Evolutionary conservation across 2,888 invertebrate genomes (phyloP).

Genomic region (Dyspetes luteomarginatus): DNA sequence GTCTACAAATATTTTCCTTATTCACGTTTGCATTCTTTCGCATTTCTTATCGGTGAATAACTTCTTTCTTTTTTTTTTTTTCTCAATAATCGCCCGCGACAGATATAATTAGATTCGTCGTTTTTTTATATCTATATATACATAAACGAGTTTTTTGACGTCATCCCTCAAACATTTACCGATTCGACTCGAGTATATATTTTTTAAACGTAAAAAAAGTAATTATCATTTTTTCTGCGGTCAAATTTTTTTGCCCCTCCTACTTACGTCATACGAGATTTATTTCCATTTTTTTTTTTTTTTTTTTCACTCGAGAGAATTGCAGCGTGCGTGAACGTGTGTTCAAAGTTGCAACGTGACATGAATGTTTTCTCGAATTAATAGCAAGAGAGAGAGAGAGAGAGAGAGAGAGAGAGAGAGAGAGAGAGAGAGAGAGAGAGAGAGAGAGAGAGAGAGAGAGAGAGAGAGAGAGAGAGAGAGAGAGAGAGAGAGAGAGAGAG

Average conservation of each 20-base stretch:
- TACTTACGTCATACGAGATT: constrained; percentile 26
- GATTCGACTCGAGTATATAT: constrained; percentile 64
- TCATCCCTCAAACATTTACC: constrained; percentile 76
- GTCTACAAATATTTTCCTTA: constrained; percentile 2
- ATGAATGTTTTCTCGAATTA: constrained; percentile 16
- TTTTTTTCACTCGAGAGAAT: neutral
- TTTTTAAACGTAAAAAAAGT: neutral
- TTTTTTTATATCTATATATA: neutral
- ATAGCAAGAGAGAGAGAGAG: neutral
- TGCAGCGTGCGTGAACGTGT: neutral
- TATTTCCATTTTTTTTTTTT: constrained; percentile 11
- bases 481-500: neutral
- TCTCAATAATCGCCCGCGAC: constrained; percentile 7
- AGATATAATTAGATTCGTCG: neutral
- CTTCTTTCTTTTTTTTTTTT: constrained; percentile 5
- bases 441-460: too few species aligned
- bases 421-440: neutral
- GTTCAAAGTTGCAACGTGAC: constrained; percentile 18
- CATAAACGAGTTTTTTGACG: constrained; percentile 65
- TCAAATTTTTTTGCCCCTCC: neutral
- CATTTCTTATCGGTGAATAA: constrained; percentile 41
- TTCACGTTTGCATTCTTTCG: constrained; percentile 14
- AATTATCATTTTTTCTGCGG: neutral
- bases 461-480: constrained; percentile 15
- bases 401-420: neutral